phyloP scores from a whole-genome alignment of 2,113 vertebrate species.

The Petaurus breviceps region DNA sequence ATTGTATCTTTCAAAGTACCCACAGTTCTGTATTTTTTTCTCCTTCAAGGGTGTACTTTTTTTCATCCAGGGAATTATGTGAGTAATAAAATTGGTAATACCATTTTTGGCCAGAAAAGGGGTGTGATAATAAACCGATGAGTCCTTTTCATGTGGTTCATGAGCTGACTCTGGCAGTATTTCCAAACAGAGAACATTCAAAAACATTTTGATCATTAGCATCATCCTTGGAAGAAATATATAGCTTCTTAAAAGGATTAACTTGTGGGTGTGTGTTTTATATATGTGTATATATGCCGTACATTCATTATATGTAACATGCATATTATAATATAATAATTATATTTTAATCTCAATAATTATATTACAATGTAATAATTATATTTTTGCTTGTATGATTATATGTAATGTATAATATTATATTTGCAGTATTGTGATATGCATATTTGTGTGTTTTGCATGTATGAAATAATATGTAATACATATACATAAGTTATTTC shows the following conservation, averaged over 20 bases:
- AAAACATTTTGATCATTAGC: constrained; percentile 30
- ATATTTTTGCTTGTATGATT: neutral
- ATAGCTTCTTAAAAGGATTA: constrained; percentile 16
- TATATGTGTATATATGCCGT: neutral
- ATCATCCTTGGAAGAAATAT: constrained; percentile 6
- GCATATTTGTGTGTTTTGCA: neutral
- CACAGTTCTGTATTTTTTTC: too few relatives aligned
- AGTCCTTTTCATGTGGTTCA: neutral
- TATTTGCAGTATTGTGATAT: neutral
- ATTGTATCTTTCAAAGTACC: too few relatives aligned
- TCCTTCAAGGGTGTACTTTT: too few relatives aligned
- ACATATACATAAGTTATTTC: neutral
- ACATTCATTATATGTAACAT: neutral
- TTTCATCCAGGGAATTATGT: neutral
- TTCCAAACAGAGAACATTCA: constrained; percentile 23
- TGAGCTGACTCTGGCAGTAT: constrained; percentile 19
- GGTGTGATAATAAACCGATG: constrained; percentile 13
- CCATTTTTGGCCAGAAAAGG: constrained; percentile 28
- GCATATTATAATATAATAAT: neutral
- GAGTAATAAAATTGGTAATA: constrained; percentile 22
- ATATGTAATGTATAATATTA: neutral
- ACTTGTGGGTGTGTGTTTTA: neutral
- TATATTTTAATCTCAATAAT: too few relatives aligned
- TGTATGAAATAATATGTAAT: neutral
- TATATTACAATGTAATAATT: neutral